phyloP scores from a whole-genome alignment of 2,113 vertebrate genomes.

The Stigmatopora nigra region DNA sequence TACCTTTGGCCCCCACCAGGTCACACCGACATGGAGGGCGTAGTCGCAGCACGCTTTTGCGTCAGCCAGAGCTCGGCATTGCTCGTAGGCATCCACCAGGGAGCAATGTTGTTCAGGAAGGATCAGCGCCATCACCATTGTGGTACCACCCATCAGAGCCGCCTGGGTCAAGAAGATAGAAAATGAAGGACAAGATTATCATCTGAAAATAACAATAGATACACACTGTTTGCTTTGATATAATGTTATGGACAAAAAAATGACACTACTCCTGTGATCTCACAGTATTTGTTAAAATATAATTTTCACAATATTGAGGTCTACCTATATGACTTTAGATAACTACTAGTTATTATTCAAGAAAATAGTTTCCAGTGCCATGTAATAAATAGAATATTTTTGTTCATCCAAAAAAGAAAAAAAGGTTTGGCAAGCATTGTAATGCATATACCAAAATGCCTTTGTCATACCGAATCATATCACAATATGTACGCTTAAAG shows the following conservation, averaged over 20 bases:
- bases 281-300: too few species aligned
- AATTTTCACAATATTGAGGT: too few species aligned
- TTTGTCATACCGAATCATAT: too few species aligned
- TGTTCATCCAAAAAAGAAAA: too few species aligned
- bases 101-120: slow-evolving; percentile 91
- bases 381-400: too few species aligned
- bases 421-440: too few species aligned
- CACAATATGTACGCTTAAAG: too few species aligned
- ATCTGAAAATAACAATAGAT: background rate
- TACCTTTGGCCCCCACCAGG: slow-evolving; percentile 97
- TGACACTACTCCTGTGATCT: too few species aligned
- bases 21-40: slow-evolving; percentile 86
- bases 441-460: too few species aligned
- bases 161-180: slow-evolving; percentile 68
- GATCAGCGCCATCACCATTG: slow-evolving; percentile 86
- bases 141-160: slow-evolving; percentile 90
- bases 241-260: background rate
- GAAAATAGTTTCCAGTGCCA: too few species aligned
- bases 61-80: slow-evolving; percentile 79
- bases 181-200: background rate
- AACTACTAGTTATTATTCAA: too few species aligned
- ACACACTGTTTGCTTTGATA: background rate
- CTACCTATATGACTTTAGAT: too few species aligned
- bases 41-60: slow-evolving; percentile 96
- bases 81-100: slow-evolving; percentile 88